Evolutionary conservation across 2,113 vertebrate genomes (phyloP).

Genomic region (Cyprinodon brontotheroides): DNA sequence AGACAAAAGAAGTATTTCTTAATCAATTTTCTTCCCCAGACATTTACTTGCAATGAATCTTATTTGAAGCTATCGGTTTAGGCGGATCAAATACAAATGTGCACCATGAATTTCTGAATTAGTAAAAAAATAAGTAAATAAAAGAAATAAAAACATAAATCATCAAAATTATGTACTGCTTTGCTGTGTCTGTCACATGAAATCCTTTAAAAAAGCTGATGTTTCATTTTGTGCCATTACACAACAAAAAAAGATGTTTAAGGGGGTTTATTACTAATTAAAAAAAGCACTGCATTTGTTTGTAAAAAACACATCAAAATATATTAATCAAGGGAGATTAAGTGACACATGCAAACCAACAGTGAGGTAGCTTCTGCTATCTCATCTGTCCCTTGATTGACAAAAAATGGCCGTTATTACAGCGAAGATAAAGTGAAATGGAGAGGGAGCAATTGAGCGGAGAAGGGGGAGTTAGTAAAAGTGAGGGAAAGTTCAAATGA

Average conservation of each 20-base stretch:
- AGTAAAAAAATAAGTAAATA: background rate
- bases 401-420: slow-evolving; percentile 58
- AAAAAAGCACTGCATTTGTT: background rate
- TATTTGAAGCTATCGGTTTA: too few species aligned
- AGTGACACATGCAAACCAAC: slow-evolving; percentile 5
- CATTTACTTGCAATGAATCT: too few species aligned
- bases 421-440: slow-evolving; percentile 54
- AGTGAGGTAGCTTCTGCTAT: slow-evolving; percentile 60
- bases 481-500: slow-evolving; percentile 63
- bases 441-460: slow-evolving; percentile 32
- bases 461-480: slow-evolving; percentile 47
- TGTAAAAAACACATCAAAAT: too few species aligned
- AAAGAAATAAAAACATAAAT: background rate
- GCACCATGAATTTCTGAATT: background rate
- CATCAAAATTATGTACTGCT: background rate
- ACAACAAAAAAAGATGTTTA: background rate
- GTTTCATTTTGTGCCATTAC: background rate
- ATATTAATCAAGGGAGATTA: too few species aligned
- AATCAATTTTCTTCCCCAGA: too few species aligned
- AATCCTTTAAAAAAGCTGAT: background rate
- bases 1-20: too few species aligned
- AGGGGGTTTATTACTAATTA: background rate
- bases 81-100: too few species aligned
- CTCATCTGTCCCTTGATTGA: slow-evolving; percentile 58
- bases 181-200: background rate